These are phyloP conservation scores for Betta splendens DNA, from an alignment of 2,797 vertebrate species.

Conservation along the genomic window DNA sequence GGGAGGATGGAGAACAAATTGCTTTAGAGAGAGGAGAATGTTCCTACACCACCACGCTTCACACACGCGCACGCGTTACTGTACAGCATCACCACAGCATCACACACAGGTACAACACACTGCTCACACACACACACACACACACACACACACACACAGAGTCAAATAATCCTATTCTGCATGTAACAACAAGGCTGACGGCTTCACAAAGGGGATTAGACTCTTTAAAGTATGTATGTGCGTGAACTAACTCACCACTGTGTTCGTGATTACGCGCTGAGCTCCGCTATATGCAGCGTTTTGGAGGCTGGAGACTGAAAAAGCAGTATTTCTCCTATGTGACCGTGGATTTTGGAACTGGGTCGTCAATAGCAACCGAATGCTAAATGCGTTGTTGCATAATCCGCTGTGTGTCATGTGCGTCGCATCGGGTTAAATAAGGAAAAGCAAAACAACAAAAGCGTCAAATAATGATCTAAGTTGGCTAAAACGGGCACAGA, in stretches of 20 bases:
- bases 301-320: constrained; percentile 43
- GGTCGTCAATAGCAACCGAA: constrained; percentile 40
- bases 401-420: constrained; percentile 15
- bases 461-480: constrained; percentile 9
- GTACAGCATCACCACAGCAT: constrained; percentile 3
- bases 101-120: constrained; percentile 8
- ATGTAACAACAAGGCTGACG: constrained; percentile 58
- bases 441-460: constrained; percentile 7
- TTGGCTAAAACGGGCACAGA: neutral
- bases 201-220: constrained; percentile 62
- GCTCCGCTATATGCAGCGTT: constrained; percentile 37
- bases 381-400: constrained; percentile 9
- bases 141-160: constrained; percentile 9
- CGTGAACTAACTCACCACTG: constrained; percentile 24
- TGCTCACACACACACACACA: too few species aligned
- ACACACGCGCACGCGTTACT: constrained; percentile 4
- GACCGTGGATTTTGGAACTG: constrained; percentile 38
- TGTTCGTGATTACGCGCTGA: constrained; percentile 36
- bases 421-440: neutral
- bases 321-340: constrained; percentile 42
- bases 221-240: constrained; percentile 34
- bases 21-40: constrained; percentile 66
- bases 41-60: constrained; percentile 37
- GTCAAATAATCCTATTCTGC: constrained; percentile 61
- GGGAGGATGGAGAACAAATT: constrained; percentile 76